phyloP scores from a whole-genome alignment of 2,888 invertebrate species.

The Brenthis ino region DNA sequence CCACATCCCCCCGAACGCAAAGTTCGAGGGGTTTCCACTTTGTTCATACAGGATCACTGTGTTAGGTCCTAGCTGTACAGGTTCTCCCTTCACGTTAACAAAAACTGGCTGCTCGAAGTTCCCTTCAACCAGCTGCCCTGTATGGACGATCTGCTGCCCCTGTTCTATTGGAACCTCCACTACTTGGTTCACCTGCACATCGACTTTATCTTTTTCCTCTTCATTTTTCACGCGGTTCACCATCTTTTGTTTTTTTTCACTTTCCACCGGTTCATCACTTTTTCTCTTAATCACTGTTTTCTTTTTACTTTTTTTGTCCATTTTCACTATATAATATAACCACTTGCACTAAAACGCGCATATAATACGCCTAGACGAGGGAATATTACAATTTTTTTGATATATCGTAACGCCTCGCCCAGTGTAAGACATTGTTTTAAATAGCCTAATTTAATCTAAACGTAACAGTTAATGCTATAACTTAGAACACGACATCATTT shows the following conservation, averaged over 20 bases:
- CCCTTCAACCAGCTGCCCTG: constrained; percentile 74
- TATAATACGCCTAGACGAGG: constrained; percentile 40
- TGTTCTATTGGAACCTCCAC: constrained; percentile 76
- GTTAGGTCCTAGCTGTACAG: constrained; percentile 75
- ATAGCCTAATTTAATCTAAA: constrained; percentile 25
- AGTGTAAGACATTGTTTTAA: constrained; percentile 54
- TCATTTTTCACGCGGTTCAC: constrained; percentile 61
- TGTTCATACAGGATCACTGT: constrained; percentile 78
- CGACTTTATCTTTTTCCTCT: constrained; percentile 69
- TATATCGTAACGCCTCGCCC: constrained; percentile 57
- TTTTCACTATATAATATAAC: constrained; percentile 58
- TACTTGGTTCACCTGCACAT: constrained; percentile 67
- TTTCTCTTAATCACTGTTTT: constrained; percentile 77
- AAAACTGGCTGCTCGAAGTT: constrained; percentile 79
- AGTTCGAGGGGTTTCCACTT: constrained; percentile 74
- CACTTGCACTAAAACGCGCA: constrained; percentile 48
- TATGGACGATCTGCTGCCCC: constrained; percentile 75
- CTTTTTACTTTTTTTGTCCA: constrained; percentile 81
- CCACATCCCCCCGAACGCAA: constrained; percentile 79
- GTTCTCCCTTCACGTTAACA: constrained; percentile 78
- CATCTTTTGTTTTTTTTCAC: constrained; percentile 74
- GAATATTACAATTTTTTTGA: constrained; percentile 43
- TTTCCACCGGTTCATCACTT: constrained; percentile 69
- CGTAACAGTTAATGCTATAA: constrained; percentile 31
- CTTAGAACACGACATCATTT: constrained; percentile 34